Evolutionary conservation across 1,140 invertebrate genomes (phyloP), one percentile per base, ranked within the genome.

Genomic region (Brachionus rubens): DNA sequence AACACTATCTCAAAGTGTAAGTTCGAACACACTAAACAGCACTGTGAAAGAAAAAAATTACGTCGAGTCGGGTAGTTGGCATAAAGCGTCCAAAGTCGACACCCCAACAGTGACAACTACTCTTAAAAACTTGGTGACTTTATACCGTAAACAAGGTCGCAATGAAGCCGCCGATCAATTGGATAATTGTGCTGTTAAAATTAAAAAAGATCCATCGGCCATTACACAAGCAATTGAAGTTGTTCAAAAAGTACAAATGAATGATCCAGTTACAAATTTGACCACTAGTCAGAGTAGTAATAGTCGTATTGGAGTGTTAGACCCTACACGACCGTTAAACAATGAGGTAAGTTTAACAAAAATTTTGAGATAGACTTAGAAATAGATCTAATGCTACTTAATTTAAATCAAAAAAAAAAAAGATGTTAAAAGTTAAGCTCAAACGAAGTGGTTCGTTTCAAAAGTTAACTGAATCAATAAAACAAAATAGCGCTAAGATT

Each of bases 301-400:
- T 24, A 48, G 68, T 24, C 68, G 68, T 10, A 40, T 50, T 19
- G 19, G 12, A 7, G 3, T 46, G 3, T 14, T 7, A 7, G 43
- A 46, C 14, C 14, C 43, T 10, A 46, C 5, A 7, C 4, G n/a
- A 46, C 2, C 9, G n/a, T 46, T 16, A 54, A 54, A 54, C 19
- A 62, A 62, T 36, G 56, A 62, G 30, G 56, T 62, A 62, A 54
- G 12, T 54, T 54, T 28, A 30, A n/a, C 0, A 19, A 3, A 16
- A 48, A n/a, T 14, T 26, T 19, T 62, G n/a, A n/a, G n/a, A n/a
- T n/a, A n/a, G n/a, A n/a, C n/a, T n/a, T n/a, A n/a, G n/a, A n/a
- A n/a, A n/a, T n/a, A n/a, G n/a, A n/a, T n/a, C n/a, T 36, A 62
- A 62, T 62, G 56, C 56, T 62, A 36, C 56, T 80, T 75, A 75